phyloP scores from a whole-genome alignment of 2,797 vertebrate species.

The Microctenopoma lineatum region DNA sequence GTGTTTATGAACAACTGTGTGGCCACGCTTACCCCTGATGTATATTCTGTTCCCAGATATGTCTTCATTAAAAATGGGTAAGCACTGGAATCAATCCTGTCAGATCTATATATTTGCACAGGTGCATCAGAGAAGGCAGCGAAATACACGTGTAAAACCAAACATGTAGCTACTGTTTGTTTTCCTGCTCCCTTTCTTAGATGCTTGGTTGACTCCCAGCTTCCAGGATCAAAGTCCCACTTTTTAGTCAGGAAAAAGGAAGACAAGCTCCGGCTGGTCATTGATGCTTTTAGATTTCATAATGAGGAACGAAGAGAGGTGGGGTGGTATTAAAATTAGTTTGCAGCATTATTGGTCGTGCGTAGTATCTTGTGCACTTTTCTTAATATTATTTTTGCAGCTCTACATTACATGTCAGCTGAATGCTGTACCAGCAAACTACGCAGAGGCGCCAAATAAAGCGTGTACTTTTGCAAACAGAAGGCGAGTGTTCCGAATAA shows the following conservation, averaged over 20 bases:
- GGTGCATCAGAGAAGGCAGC: too few species aligned
- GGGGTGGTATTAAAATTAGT: accelerated
- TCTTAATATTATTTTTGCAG: constrained; percentile 18
- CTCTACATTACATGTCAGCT: constrained; percentile 77
- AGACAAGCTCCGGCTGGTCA: constrained; percentile 62
- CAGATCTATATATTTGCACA: too few species aligned
- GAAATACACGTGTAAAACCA: too few species aligned
- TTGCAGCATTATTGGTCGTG: accelerated
- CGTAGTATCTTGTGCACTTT: not conserved
- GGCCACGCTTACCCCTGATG: constrained; percentile 73
- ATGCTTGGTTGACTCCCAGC: constrained; percentile 72
- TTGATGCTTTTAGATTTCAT: constrained; percentile 77
- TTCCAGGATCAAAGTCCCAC: constrained; percentile 61
- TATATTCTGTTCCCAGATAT: constrained; percentile 74
- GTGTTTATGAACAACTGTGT: constrained; percentile 81
- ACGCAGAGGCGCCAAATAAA: constrained; percentile 58
- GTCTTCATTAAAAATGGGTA: constrained; percentile 79
- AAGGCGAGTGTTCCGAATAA: constrained; percentile 47
- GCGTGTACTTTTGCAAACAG: constrained; percentile 68
- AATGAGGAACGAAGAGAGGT: constrained; percentile 62
- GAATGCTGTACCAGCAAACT: constrained; percentile 53
- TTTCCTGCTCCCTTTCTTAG: constrained; percentile 23
- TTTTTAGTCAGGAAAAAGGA: constrained; percentile 63
- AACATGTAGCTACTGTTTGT: too few species aligned
- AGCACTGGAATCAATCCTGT: not conserved